Evolutionary conservation across 2,888 invertebrate species (phyloP).

Genomic region (Thereva nobilitata): DNA sequence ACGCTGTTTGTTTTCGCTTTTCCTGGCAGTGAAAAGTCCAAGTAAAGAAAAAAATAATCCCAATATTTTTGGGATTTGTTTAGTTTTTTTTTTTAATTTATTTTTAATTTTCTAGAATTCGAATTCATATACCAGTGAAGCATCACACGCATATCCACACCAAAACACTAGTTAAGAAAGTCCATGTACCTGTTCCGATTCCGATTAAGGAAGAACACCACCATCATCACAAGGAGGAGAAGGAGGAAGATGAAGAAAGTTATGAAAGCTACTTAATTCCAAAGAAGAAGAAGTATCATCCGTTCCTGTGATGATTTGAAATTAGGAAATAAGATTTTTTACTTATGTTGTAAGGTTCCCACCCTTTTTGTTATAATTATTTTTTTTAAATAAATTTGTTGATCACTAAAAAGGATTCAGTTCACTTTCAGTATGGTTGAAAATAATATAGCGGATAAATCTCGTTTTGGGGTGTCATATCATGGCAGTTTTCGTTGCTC

Average conservation of each 20-base stretch:
- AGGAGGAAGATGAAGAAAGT: constrained; percentile 52
- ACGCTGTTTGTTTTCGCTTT: neutral
- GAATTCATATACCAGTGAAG: constrained; percentile 58
- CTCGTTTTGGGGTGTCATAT: no score
- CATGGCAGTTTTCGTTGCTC: no score
- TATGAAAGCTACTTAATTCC: constrained; percentile 54
- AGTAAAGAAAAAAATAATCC: constrained; percentile 13
- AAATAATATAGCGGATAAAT: no score
- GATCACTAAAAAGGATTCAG: no score
- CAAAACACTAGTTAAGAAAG: constrained; percentile 57
- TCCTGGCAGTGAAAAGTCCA: constrained; percentile 13
- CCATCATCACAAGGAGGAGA: constrained; percentile 48
- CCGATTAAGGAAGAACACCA: constrained; percentile 55
- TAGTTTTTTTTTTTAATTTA: neutral
- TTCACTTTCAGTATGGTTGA: no score
- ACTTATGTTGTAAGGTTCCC: no score
- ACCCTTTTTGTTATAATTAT: no score
- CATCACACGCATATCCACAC: constrained; percentile 59
- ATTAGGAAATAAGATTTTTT: no score
- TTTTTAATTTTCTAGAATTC: constrained; percentile 48
- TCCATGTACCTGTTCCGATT: constrained; percentile 55
- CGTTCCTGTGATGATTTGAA: neutral
- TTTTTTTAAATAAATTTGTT: no score
- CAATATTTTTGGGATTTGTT: no score
- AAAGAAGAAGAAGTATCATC: constrained; percentile 53